Base-by-base conservation (phyloP, 2,113 vertebrate genomes). In the Dissostichus mawsoni region DNA sequence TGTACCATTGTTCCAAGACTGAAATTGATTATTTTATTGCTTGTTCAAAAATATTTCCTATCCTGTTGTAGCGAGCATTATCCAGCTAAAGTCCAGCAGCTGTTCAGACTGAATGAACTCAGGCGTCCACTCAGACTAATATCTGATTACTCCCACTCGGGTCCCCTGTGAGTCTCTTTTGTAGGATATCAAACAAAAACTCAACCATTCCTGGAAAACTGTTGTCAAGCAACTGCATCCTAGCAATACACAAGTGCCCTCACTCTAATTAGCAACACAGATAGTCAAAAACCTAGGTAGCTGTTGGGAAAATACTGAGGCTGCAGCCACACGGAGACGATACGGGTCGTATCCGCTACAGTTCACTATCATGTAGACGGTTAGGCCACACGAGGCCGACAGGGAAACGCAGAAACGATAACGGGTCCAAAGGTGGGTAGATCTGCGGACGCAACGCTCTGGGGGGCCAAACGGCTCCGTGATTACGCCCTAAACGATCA, bases 81-180 rank as follows among this genome's bases (percentile, higher is more conserved):
- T 72, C 16, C 16, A 69, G 78, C 59, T 63, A 44, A 51, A 36
- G 53, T 55, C 47, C 13, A 78, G 55, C 66, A 53, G 88, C 23
- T 23, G 23, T 23, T 23, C 23, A 23, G 23, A 23, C 23, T 23
- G 23, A 23, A 86, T 74, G 59, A 81, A 56, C 67, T 33, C 69
- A 74, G 64, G 52, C 41, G 16, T 48, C 1, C 0, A 25, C 66
- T 63, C n/a, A 33, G 16, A 41, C 78, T 63, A 78, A 74, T 68
- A 80, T 52, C 61, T 78, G 88, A 91, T 78, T 71, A 78, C 57
- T 33, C 41, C 76, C 36, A 18, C 23, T 68, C 48, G 33, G 41
- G 17, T 72, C 52, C 1, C 78, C 80, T 52, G 52, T 55, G 76
- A 51, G 64, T 11, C n/a, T 68, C 50, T 77, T 74, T 57, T 23